phyloP scores from a whole-genome alignment of 2,797 vertebrate species.

The Aratinga solstitialis region DNA sequence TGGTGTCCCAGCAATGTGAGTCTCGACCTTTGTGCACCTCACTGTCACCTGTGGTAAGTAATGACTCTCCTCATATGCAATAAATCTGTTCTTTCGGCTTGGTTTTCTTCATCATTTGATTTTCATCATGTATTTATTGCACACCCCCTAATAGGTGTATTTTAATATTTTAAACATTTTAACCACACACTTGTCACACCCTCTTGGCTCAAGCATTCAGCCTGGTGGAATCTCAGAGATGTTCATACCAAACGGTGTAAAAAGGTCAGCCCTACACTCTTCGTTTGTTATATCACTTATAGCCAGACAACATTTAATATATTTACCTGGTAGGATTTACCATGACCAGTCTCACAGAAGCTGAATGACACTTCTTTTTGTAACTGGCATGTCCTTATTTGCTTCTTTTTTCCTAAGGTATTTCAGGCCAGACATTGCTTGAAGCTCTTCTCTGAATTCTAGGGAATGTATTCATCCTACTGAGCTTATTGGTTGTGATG shows the following conservation, averaged over 20 bases:
- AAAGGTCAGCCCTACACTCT: neutral
- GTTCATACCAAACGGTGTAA: neutral
- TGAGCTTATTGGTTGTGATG: neutral
- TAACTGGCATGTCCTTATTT: neutral
- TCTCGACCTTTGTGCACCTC: neutral
- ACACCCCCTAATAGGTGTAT: neutral
- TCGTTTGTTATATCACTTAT: rapidly evolving
- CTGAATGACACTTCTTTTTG: neutral
- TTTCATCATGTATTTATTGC: neutral
- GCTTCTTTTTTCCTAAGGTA: neutral
- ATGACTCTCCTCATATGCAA: neutral
- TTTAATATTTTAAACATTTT: neutral
- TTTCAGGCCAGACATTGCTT: neutral
- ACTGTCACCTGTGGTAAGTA: neutral
- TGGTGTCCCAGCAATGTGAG: rapidly evolving
- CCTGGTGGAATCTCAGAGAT: neutral
- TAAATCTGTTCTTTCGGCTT: rapidly evolving
- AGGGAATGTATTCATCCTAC: neutral
- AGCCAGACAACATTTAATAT: neutral
- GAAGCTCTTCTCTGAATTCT: neutral
- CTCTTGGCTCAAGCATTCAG: rapidly evolving
- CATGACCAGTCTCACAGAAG: neutral
- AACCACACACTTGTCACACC: neutral
- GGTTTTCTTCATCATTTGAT: neutral
- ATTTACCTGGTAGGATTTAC: neutral